Evolutionary conservation across 2,797 vertebrate genomes (phyloP).

Genomic region (Carapus acus): DNA sequence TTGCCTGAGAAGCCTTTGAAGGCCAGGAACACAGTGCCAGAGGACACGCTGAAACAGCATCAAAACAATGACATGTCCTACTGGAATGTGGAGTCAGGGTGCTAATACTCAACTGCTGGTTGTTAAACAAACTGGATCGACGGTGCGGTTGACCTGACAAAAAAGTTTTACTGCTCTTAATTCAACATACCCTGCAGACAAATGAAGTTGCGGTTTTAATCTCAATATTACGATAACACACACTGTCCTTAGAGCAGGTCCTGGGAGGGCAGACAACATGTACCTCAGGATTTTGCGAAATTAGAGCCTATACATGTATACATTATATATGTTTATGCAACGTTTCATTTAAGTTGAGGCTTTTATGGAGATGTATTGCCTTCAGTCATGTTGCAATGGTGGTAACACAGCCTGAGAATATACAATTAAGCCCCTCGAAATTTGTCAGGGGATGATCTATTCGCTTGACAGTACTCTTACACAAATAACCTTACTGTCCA

Average conservation of each 20-base stretch:
- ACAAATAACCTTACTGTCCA: slow-evolving; percentile 8
- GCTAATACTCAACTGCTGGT: slow-evolving; percentile 57
- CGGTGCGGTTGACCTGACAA: slow-evolving; percentile 35
- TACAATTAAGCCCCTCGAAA: slow-evolving; percentile 3
- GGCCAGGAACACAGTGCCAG: slow-evolving; percentile 44
- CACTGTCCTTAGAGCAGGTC: slow-evolving; percentile 20
- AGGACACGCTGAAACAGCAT: slow-evolving; percentile 55
- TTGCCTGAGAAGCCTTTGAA: slow-evolving; percentile 54
- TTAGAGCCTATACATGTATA: not conserved
- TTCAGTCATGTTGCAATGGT: slow-evolving; percentile 3
- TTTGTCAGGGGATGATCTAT: slow-evolving; percentile 9
- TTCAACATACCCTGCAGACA: too few species aligned
- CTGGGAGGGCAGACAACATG: slow-evolving; percentile 3
- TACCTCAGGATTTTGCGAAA: too few species aligned
- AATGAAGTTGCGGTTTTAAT: too few species aligned
- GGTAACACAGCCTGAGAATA: slow-evolving; percentile 1
- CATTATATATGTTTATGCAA: too few species aligned
- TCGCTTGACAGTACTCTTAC: slow-evolving; percentile 5
- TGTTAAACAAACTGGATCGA: slow-evolving; percentile 60
- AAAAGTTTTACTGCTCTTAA: slow-evolving; percentile 16
- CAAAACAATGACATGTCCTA: slow-evolving; percentile 57
- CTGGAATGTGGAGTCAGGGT: slow-evolving; percentile 63
- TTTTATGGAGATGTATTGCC: not conserved
- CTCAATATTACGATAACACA: slow-evolving; percentile 23
- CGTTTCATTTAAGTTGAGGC: too few species aligned